These are phyloP conservation scores for Macrobrachium rosenbergii DNA, from an alignment of 1,140 invertebrate species.

Conservation along the genomic window DNA sequence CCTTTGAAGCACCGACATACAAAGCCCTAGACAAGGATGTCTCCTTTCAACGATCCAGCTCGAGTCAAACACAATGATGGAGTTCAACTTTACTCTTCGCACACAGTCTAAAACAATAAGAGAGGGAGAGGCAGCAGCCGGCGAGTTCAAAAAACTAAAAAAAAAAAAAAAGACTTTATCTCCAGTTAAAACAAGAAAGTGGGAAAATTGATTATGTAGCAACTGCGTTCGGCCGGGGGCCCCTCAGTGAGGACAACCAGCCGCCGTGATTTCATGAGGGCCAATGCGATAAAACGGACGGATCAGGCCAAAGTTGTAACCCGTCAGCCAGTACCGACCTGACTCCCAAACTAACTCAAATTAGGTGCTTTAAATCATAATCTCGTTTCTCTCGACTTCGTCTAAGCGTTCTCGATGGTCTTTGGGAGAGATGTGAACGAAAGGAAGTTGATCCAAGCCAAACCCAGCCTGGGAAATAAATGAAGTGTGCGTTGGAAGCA, in stretches of 20 bases:
- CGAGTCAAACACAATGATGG: too few species aligned
- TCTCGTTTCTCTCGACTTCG: too few species aligned
- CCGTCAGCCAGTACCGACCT: constrained; percentile 24
- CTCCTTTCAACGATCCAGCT: background rate
- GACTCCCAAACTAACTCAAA: too few species aligned
- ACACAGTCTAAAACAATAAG: too few species aligned
- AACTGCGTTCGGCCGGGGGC: constrained; percentile 33
- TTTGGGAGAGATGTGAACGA: too few species aligned
- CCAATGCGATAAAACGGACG: constrained; percentile 54
- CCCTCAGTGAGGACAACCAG: constrained; percentile 49
- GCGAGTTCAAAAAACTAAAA: background rate
- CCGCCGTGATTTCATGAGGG: constrained; percentile 53
- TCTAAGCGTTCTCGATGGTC: too few species aligned
- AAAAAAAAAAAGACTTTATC: background rate
- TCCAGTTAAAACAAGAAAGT: background rate
- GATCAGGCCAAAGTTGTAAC: constrained; percentile 49
- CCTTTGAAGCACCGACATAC: background rate
- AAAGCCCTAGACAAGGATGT: background rate
- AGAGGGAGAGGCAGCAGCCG: too few species aligned
- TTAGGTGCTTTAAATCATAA: too few species aligned
- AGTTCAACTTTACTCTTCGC: too few species aligned
- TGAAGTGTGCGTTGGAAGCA: constrained; percentile 27
- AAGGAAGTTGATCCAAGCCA: background rate
- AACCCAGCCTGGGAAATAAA: background rate
- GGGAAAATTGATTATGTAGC: constrained; percentile 51